Evolutionary conservation across 2,888 invertebrate species (phyloP).

Genomic region (Tipula unca): DNA sequence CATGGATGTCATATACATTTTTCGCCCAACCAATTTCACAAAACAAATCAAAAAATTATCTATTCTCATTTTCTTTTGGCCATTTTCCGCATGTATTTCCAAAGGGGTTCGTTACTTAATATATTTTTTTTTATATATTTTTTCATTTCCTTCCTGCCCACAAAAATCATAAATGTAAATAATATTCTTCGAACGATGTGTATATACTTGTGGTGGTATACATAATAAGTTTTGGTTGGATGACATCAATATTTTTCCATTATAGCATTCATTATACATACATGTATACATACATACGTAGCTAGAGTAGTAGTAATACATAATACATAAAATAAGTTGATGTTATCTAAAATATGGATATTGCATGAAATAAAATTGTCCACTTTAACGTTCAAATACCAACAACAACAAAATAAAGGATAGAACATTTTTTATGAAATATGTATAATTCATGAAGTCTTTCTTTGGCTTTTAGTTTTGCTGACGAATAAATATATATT

Average conservation of each 20-base stretch:
- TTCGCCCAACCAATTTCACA: neutral
- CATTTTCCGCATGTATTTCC: neutral
- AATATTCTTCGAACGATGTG: neutral
- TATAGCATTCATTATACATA: neutral
- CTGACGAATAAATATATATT: neutral
- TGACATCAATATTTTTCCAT: neutral
- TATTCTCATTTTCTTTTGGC: neutral
- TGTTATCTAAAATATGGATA: conserved; percentile 14
- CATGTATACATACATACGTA: neutral
- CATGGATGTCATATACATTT: neutral
- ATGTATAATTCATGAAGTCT: neutral
- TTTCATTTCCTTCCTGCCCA: neutral
- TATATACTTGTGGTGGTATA: neutral
- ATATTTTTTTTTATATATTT: neutral
- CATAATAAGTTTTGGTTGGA: neutral
- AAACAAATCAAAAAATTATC: neutral
- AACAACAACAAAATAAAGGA: neutral
- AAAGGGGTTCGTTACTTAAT: neutral
- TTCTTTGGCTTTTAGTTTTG: neutral
- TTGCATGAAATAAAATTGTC: conserved; percentile 14
- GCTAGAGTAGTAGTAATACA: neutral
- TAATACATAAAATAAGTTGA: neutral
- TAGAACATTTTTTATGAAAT: neutral
- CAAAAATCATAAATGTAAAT: conserved; percentile 8
- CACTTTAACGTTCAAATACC: neutral